Conservation (phyloP, 2,113 vertebrate genomes). For the Perca flavescens region DNA sequence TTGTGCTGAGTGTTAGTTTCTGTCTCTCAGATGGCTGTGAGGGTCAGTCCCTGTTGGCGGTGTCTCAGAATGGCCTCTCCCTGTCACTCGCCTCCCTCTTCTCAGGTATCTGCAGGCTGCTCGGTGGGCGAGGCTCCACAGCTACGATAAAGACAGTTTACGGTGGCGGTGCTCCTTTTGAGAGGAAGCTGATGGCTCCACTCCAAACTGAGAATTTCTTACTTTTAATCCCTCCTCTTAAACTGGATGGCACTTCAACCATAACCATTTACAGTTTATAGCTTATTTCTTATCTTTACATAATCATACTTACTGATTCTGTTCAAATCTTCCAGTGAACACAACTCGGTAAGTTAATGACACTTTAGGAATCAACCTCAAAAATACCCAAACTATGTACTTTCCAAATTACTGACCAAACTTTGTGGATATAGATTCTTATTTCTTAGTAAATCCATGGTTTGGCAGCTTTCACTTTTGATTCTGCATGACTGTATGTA, state of each 20-base stretch:
- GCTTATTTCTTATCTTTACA: background rate
- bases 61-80: slow-evolving; percentile 92
- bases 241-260: background rate
- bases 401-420: background rate
- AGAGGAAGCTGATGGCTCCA: slow-evolving; percentile 50
- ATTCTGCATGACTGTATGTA: background rate
- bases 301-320: background rate
- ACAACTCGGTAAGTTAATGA: background rate
- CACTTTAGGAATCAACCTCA: background rate
- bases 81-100: slow-evolving; percentile 94
- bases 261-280: background rate
- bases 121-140: slow-evolving; percentile 29
- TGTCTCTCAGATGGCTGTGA: slow-evolving; percentile 94
- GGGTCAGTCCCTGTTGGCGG: slow-evolving; percentile 93
- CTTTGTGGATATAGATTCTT: background rate
- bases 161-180: slow-evolving; percentile 19
- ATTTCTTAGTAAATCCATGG: background rate
- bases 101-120: slow-evolving; percentile 89
- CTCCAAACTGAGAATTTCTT: slow-evolving; percentile 61
- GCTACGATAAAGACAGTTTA: slow-evolving; percentile 19
- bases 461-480: background rate
- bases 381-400: background rate
- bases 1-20: slow-evolving; percentile 79
- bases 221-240: background rate
- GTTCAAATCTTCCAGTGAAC: background rate